Evolutionary conservation across 2,113 vertebrate genomes (phyloP), one percentile per base, ranked within the genome.

Genomic region (Hydrochoerus hydrochaeris): DNA sequence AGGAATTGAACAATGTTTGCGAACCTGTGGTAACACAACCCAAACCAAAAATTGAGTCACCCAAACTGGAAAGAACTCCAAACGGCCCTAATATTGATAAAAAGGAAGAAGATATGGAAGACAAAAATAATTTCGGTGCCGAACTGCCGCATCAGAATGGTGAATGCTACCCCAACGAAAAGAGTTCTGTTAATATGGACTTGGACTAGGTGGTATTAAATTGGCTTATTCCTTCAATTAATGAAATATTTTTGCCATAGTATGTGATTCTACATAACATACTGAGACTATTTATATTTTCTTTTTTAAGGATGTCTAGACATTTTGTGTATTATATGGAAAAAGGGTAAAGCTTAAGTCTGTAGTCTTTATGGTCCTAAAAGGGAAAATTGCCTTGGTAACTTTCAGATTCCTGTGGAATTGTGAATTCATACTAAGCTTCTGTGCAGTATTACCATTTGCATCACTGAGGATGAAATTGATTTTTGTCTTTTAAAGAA

Each of bases 331-430:
- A 96, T 98, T 98, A 98, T 91, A 96, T 98, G 96, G 98, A 96
- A 97, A 95, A 84, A 96, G 97, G 96, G 97, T 65, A 97, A 96
- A 95, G 91, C 97, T 97, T 97, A 97, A 96, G 97, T 98, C 97
- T 97, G 98, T 98, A 97, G 98, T 98, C 98, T 97, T 98, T 98
- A 98, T 97, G 98, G 98, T 98, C 98, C 98, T 98, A 98, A 98
- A 98, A 98, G 98, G 97, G 98, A 98, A 98, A 98, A 98, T 98
- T 98, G 98, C 98, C 98, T 99, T 99, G 98, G 98, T 98, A 98
- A 98, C 98, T 98, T 98, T 97, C 98, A 99, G 98, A 99, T 99
- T 99, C 99, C 98, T 99, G 99, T 99, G 99, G 99, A 99, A 99
- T 99, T 99, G 98, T 99, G 98, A 98, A 98, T 98, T 98, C 98